Evolutionary conservation across 2,797 vertebrate genomes (phyloP).

Genomic region (Rhinichthys osculus): DNA sequence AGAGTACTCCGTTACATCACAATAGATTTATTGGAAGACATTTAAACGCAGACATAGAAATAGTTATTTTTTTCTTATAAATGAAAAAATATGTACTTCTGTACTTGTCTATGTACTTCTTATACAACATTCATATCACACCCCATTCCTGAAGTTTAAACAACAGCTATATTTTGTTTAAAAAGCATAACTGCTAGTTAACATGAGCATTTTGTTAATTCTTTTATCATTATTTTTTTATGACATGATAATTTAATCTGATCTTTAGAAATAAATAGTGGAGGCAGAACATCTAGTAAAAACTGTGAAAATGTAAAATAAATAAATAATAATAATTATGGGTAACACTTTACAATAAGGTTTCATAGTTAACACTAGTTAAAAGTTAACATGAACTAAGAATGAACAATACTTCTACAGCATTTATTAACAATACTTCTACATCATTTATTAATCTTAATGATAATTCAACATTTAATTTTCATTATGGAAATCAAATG

Average conservation of each 20-base stretch:
- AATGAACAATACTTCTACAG: too few relatives aligned
- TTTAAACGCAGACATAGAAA: neutral
- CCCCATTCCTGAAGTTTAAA: neutral
- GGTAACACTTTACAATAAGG: too few relatives aligned
- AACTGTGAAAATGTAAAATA: too few relatives aligned
- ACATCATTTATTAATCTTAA: too few relatives aligned
- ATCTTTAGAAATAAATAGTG: neutral
- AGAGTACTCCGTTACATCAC: neutral
- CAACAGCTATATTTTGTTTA: neutral
- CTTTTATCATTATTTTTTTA: neutral
- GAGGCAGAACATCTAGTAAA: too few relatives aligned
- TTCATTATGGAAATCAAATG: too few relatives aligned
- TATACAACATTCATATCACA: neutral
- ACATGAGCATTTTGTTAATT: neutral
- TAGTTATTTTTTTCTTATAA: neutral
- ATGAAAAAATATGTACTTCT: too few relatives aligned
- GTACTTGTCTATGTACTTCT: neutral
- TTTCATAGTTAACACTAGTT: too few relatives aligned
- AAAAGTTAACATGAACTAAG: too few relatives aligned
- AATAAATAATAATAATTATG: too few relatives aligned
- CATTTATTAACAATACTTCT: too few relatives aligned
- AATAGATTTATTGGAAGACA: constrained; percentile 4
- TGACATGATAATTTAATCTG: neutral
- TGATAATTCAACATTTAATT: too few relatives aligned
- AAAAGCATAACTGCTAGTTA: neutral